Base-by-base conservation (phyloP, 2,888 invertebrate genomes). In the Tetragonisca angustula region DNA sequence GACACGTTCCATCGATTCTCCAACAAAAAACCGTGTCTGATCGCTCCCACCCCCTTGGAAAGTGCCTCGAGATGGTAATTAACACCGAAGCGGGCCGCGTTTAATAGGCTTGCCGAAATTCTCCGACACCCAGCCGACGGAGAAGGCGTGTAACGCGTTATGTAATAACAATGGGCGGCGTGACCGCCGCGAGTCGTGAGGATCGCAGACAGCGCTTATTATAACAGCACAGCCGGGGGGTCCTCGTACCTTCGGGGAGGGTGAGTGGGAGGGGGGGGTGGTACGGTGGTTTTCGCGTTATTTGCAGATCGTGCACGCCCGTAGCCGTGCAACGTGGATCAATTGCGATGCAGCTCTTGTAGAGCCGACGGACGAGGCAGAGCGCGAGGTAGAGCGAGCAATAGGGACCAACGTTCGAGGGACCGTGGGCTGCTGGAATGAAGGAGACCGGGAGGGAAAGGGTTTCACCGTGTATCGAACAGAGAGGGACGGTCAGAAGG, bases 291-390 rank as follows among this genome's bases (percentile, higher is more conserved):
- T 93, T 92, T 87, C 89, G 83, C 79, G 90, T 92, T 92, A 92
- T 93, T 93, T 92, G 93, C 91, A 88, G 92, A 93, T 93, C 92
- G 87, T 85, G 87, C 89, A 88, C 84, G 86, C 79, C 78, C 81
- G 85, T 77, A 81, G 49, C 78, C 85, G 87, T 85, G 85, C 87
- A 86, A 75, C 87, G 87, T 75, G 85, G 91, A 89, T 92, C 92
- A 91, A 92, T 91, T 91, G 91, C 91, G 79, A 91, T 91, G 91
- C 92, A 89, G 86, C 91, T 84, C 88, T 81, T 87, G 91, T 89
- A 86, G 76, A 52, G 68, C 78, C 70, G 52, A 52, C 17, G 17
- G 52, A 73, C 75, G 85, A 85, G 83, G 64, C 80, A 67, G 79
- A 68, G 85, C 81, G 36, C 36, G 36, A 36, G 36, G 9, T 36